Percentiles rank a stretch among this genome's conserved stretches.
Evolutionary conservation across 2,888 invertebrate genomes (phyloP).

Genomic region (Oxytorus armatus): DNA sequence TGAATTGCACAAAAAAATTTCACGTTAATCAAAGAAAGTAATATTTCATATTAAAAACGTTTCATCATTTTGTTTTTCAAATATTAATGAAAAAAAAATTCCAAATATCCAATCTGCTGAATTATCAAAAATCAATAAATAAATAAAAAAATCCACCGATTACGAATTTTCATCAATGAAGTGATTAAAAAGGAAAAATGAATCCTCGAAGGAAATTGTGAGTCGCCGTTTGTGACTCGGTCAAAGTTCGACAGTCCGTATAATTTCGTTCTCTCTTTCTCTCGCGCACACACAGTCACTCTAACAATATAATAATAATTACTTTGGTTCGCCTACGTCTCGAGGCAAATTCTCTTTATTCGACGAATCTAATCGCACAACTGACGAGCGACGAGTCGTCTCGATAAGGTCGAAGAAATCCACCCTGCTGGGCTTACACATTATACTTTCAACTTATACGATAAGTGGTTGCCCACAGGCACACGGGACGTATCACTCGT

Average conservation of each 20-base stretch:
- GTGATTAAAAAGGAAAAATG: too few relatives aligned
- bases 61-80: too few relatives aligned
- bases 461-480: neutral
- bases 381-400: constrained; percentile 50
- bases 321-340: constrained; percentile 43
- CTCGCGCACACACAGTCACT: neutral
- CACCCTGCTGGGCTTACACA: constrained; percentile 60
- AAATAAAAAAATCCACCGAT: too few relatives aligned
- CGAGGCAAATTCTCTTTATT: constrained; percentile 60
- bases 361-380: constrained; percentile 66
- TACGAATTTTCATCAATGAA: too few relatives aligned
- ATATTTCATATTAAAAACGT: too few relatives aligned
- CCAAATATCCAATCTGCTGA: too few relatives aligned
- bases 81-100: too few relatives aligned
- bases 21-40: neutral
- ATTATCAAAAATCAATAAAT: too few relatives aligned
- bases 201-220: constrained; percentile 20
- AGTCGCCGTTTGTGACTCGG: constrained; percentile 22
- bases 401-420: constrained; percentile 64
- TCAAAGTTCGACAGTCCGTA: constrained; percentile 68
- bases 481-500: neutral
- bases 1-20: neutral
- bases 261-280: constrained; percentile 17
- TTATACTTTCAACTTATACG: neutral
- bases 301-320: too few relatives aligned